A percentile compares a stretch with the other conserved stretches of the same genome.
These are phyloP conservation scores for Conchocele bisecta DNA, from an alignment of 2,888 invertebrate genomes.

Conservation along the genomic window DNA sequence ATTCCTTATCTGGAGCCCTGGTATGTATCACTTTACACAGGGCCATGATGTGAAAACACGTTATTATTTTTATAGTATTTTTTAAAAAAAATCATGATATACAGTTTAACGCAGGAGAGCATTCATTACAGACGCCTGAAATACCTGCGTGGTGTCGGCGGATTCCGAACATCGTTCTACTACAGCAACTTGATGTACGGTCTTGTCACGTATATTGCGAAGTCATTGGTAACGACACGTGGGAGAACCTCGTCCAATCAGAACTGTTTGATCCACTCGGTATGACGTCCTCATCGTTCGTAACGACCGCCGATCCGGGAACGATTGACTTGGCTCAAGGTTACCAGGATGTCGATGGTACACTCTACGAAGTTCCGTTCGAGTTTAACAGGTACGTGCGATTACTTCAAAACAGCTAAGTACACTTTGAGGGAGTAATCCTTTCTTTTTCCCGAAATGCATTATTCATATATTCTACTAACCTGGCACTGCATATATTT, in stretches of 20 bases:
- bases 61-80: too few species aligned
- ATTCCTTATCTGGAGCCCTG: too few species aligned
- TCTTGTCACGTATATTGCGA: constrained; percentile 74
- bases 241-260: constrained; percentile 75
- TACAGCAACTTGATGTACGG: constrained; percentile 81
- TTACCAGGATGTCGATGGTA: constrained; percentile 60
- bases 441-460: too few species aligned
- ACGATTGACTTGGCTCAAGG: constrained; percentile 67
- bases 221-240: constrained; percentile 64
- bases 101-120: not conserved
- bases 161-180: constrained; percentile 73
- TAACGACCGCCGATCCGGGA: constrained; percentile 61
- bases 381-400: constrained; percentile 59
- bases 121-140: constrained; percentile 62
- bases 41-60: too few species aligned
- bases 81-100: too few species aligned
- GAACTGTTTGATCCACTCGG: constrained; percentile 73
- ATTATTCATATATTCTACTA: too few species aligned
- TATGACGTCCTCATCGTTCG: constrained; percentile 77
- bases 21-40: too few species aligned
- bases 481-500: too few species aligned
- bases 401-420: too few species aligned
- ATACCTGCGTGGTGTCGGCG: constrained; percentile 50
- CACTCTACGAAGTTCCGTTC: constrained; percentile 51
- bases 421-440: too few species aligned